Evolutionary conservation across 1,140 invertebrate genomes (phyloP).

Genomic region (Aphaenogaster floridana): DNA sequence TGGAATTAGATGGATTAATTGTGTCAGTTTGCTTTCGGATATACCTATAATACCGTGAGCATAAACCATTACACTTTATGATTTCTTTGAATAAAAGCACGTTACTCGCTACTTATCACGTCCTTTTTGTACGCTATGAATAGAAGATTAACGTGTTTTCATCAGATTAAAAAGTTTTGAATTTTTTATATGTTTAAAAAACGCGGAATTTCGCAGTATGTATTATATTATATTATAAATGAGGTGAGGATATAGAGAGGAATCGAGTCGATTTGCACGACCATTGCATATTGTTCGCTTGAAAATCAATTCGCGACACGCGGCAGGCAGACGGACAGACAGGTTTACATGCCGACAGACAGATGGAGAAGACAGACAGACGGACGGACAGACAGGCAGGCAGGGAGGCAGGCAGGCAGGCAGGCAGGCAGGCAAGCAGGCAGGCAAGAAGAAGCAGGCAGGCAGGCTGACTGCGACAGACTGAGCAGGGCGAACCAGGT

Average conservation of each 20-base stretch:
- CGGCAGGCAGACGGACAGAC: conserved; percentile 62
- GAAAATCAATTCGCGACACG: conserved; percentile 75
- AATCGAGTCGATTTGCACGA: conserved; percentile 23
- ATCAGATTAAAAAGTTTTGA: not conserved
- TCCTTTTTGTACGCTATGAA: not conserved
- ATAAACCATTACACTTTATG: not conserved
- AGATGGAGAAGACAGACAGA: conserved; percentile 60
- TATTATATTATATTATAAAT: not conserved
- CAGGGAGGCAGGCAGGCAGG: conserved; percentile 18
- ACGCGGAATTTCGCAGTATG: not conserved
- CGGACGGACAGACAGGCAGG: conserved; percentile 52
- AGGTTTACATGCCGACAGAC: conserved; percentile 40
- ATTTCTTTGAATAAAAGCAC: conserved; percentile 7
- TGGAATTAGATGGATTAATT: conserved; percentile 9
- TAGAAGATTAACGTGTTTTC: too few relatives aligned
- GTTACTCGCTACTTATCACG: not conserved
- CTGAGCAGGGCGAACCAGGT: conserved; percentile 52
- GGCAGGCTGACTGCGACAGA: conserved; percentile 60
- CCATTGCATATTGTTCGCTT: conserved; percentile 65
- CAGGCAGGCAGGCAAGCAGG: conserved; percentile 27
- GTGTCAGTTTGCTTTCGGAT: not conserved
- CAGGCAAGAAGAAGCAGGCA: conserved; percentile 54
- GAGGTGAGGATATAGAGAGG: not conserved
- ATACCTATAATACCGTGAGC: not conserved
- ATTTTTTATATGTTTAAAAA: not conserved